phyloP scores from a whole-genome alignment of 92 coral and sea anemone species.

The Umimayanthus chanpuru region DNA sequence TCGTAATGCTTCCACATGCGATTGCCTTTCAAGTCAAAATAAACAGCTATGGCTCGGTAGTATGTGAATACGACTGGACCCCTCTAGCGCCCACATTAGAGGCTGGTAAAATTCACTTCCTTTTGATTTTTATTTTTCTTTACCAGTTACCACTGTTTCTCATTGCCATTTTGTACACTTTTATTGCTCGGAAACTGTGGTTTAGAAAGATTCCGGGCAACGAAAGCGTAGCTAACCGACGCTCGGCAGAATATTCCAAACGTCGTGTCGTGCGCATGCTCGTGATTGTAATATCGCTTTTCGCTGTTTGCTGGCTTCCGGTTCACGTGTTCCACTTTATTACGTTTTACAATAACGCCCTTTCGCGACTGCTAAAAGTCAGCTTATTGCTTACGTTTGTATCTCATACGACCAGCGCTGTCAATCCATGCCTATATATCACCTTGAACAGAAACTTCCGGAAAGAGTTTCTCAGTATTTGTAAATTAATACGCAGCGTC shows the following conservation, averaged over 20 bases:
- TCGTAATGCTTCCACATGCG: slow-evolving; percentile 50
- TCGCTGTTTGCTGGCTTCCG: slow-evolving; percentile 73
- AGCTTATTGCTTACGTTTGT: slow-evolving; percentile 49
- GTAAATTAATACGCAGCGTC: neutral
- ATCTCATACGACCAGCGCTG: slow-evolving; percentile 74
- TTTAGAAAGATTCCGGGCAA: slow-evolving; percentile 55
- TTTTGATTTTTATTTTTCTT: slow-evolving; percentile 46
- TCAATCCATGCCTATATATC: slow-evolving; percentile 67
- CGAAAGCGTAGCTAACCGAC: slow-evolving; percentile 19
- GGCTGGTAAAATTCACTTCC: slow-evolving; percentile 48
- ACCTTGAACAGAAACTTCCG: slow-evolving; percentile 61
- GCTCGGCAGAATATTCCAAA: slow-evolving; percentile 33
- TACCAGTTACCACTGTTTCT: slow-evolving; percentile 65
- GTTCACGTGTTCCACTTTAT: slow-evolving; percentile 60
- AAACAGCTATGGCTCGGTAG: neutral
- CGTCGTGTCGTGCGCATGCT: slow-evolving; percentile 64
- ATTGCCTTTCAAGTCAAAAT: slow-evolving; percentile 42
- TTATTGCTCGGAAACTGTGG: slow-evolving; percentile 65
- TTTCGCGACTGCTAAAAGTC: neutral
- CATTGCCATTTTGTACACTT: slow-evolving; percentile 54
- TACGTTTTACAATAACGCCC: slow-evolving; percentile 8
- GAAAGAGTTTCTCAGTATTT: slow-evolving; percentile 36
- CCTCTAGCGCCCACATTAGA: neutral
- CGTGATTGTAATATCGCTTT: slow-evolving; percentile 49
- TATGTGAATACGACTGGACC: neutral